These are phyloP conservation scores for Bellardia pandia DNA, from an alignment of 2,888 invertebrate species.

Conservation along the genomic window DNA sequence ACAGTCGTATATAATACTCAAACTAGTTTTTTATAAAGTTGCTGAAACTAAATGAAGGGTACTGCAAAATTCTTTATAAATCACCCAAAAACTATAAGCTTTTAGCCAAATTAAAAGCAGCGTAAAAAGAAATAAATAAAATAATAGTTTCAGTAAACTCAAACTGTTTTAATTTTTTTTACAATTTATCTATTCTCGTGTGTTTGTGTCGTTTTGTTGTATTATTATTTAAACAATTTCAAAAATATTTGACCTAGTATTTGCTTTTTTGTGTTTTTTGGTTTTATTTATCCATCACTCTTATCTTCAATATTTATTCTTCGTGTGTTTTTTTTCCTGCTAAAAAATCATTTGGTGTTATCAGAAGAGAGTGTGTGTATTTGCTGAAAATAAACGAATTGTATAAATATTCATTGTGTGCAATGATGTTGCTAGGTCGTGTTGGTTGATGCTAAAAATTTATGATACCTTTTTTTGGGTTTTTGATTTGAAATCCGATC, in stretches of 20 bases:
- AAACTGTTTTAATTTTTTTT: background rate
- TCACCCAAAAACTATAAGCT: background rate
- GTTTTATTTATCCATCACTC: slow-evolving; percentile 3
- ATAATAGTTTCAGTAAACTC: slow-evolving; percentile 3
- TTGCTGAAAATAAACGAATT: background rate
- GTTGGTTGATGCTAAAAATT: background rate
- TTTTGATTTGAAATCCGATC: too few species aligned
- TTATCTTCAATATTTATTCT: slow-evolving; percentile 16
- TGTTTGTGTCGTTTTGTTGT: background rate
- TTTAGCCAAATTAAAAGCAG: background rate
- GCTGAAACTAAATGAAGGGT: too few species aligned
- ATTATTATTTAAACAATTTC: background rate
- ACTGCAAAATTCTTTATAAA: background rate
- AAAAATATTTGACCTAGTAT: slow-evolving; percentile 13
- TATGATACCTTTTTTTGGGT: background rate
- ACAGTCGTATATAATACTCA: too few species aligned
- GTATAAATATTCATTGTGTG: background rate
- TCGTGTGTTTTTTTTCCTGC: background rate
- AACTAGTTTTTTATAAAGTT: too few species aligned
- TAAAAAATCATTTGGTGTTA: background rate
- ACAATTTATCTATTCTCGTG: background rate
- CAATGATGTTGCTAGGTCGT: background rate
- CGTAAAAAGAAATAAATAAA: background rate
- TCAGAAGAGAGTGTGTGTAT: background rate
- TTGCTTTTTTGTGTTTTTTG: background rate